Percentiles rank a stretch among this genome's conserved stretches.
Conservation (phyloP, 2,888 invertebrate species). For the Amiota communis region DNA sequence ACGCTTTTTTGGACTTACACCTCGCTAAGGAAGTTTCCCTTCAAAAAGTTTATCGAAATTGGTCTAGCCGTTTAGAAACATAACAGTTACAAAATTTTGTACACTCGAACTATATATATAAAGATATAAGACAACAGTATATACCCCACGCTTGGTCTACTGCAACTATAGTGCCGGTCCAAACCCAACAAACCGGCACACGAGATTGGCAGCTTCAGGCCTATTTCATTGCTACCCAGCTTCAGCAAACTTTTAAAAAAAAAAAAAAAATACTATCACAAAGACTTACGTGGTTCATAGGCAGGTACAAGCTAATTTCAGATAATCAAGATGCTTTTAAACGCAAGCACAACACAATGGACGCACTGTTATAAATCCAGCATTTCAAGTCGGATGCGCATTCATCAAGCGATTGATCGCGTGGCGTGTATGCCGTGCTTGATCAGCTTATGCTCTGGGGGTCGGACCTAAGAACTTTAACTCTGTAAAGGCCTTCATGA, state of each 20-base stretch:
- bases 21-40: no score
- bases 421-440: neutral
- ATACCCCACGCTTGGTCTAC: neutral
- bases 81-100: no score
- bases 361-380: neutral
- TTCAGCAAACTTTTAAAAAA: neutral
- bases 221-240: neutral
- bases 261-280: neutral
- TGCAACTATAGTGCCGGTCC: neutral
- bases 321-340: neutral
- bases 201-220: neutral
- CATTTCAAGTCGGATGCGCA: neutral
- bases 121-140: neutral
- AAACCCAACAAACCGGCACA: conserved; percentile 1
- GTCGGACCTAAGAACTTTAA: no score
- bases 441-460: neutral
- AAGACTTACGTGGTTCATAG: neutral
- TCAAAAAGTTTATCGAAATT: neutral
- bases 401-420: neutral
- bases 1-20: no score
- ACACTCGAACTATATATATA: no score
- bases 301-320: neutral
- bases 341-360: conserved; percentile 2
- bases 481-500: neutral
- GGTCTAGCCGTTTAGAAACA: no score